A percentile compares a stretch with the other conserved stretches of the same genome.
These are phyloP conservation scores for Pandion haliaetus DNA, from an alignment of 2,113 vertebrate genomes.

Conservation along the genomic window DNA sequence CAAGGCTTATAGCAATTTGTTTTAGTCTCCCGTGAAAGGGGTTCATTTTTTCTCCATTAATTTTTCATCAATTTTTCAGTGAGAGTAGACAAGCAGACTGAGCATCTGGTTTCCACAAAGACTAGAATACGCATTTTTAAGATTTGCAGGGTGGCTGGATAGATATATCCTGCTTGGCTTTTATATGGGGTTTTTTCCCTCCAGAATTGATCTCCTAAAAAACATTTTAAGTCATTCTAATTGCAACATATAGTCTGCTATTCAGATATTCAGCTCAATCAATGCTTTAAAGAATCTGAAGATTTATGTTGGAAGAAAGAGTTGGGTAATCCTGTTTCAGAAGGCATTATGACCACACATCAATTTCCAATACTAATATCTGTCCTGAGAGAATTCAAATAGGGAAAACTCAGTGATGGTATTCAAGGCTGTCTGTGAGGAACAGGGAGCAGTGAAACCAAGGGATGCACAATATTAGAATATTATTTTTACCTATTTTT, in stretches of 20 bases:
- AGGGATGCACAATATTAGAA: neutral
- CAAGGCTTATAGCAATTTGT: neutral
- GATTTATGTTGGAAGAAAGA: neutral
- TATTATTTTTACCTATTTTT: neutral
- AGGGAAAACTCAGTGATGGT: neutral
- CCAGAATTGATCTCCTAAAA: neutral
- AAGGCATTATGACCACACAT: neutral
- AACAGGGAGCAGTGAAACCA: neutral
- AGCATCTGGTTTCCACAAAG: neutral
- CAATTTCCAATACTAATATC: neutral
- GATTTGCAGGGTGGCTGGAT: neutral
- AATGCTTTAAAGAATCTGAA: neutral
- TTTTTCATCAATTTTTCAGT: neutral
- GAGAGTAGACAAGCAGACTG: neutral
- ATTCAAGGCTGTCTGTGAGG: neutral
- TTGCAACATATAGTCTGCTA: neutral
- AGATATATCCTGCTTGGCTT: neutral
- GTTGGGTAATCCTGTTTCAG: neutral
- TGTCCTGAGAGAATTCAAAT: neutral
- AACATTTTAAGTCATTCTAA: neutral
- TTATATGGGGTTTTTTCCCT: neutral
- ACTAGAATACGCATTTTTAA: neutral
- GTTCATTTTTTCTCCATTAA: neutral
- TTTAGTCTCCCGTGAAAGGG: neutral
- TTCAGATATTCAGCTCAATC: neutral